phyloP scores from a whole-genome alignment of 2,113 vertebrate genomes.

The Podiceps cristatus region DNA sequence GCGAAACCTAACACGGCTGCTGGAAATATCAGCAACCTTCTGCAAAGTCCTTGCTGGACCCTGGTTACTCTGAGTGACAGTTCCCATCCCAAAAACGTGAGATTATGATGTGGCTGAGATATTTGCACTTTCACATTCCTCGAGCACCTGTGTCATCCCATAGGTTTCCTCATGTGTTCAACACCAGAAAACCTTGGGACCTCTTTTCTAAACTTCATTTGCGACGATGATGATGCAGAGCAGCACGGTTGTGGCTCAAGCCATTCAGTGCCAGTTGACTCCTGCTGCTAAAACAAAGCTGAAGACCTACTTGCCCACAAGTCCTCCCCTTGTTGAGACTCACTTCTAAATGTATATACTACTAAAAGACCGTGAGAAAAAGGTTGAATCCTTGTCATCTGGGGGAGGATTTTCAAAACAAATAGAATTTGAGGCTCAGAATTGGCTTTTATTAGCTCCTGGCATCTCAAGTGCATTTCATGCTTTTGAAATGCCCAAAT shows the following conservation, averaged over 20 bases:
- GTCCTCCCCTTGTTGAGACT: background rate
- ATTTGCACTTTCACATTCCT: background rate
- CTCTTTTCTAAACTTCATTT: background rate
- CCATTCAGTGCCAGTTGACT: background rate
- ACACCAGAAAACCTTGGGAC: background rate
- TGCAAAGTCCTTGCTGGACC: background rate
- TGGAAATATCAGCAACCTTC: background rate
- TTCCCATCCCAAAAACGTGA: background rate
- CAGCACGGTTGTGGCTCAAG: background rate
- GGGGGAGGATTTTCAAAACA: background rate
- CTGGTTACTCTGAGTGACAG: accelerated
- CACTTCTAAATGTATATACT: too few relatives aligned
- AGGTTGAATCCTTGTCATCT: background rate
- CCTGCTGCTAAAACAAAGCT: background rate
- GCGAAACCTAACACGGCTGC: background rate
- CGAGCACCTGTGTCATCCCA: background rate
- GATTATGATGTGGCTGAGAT: background rate
- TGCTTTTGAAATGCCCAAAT: background rate
- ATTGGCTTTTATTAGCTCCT: background rate
- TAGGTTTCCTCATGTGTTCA: background rate
- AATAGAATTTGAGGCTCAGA: background rate
- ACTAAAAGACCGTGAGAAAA: background rate
- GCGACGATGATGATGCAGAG: background rate
- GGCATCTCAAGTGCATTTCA: background rate
- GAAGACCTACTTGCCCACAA: background rate